A percentile compares a stretch with the other conserved stretches of the same genome.
phyloP scores from a whole-genome alignment of 2,888 invertebrate species.

The Vandiemenella viatica region DNA sequence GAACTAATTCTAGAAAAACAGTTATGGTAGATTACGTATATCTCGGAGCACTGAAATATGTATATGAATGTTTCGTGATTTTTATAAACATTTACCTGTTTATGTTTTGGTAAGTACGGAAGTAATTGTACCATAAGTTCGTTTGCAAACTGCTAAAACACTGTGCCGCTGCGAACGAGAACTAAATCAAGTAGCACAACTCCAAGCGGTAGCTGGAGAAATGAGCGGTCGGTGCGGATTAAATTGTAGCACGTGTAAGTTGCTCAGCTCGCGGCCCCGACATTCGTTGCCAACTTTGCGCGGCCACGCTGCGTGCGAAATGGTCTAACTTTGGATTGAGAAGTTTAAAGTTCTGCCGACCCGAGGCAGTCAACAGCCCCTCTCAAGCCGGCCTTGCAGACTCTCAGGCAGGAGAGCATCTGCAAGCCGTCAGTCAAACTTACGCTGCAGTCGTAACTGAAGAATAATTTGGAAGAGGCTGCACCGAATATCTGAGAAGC shows the following conservation, averaged over 20 bases:
- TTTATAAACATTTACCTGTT: no score
- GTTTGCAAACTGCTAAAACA: no score
- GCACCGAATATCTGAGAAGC: neutral
- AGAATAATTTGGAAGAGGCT: neutral
- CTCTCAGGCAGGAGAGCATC: neutral
- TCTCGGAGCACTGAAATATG: no score
- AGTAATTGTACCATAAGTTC: no score
- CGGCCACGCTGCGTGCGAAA: neutral
- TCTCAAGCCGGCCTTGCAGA: neutral
- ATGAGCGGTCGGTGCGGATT: neutral
- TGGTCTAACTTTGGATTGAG: neutral
- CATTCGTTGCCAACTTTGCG: neutral
- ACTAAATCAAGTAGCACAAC: no score
- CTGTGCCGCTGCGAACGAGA: no score
- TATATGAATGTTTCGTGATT: no score
- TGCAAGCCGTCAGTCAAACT: neutral
- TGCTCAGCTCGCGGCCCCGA: neutral
- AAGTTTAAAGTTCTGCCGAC: neutral
- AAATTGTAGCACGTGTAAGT: neutral
- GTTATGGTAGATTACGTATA: no score
- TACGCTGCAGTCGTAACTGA: neutral
- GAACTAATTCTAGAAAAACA: no score
- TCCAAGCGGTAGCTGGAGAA: neutral
- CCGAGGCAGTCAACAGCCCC: neutral
- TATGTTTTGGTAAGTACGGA: no score